phyloP scores from a whole-genome alignment of 2,888 invertebrate genomes.

The Heterodera filipjevi region DNA sequence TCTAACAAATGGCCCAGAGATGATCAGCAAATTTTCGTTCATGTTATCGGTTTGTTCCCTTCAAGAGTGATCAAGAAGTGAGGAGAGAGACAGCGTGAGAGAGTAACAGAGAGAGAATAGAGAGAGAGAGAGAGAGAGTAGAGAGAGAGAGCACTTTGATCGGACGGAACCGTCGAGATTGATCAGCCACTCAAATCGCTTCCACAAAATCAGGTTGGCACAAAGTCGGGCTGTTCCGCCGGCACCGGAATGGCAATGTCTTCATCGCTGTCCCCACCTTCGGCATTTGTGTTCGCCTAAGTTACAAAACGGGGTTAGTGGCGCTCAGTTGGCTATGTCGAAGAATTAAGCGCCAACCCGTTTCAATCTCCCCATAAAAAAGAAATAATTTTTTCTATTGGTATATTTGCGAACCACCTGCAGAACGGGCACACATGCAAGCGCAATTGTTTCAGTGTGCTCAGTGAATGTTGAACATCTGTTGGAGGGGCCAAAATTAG shows the following conservation, averaged over 20 bases:
- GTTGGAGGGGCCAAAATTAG: not conserved
- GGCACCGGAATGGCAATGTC: slow-evolving; percentile 58
- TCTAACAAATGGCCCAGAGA: too few species aligned
- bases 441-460: slow-evolving; percentile 58
- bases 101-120: too few species aligned
- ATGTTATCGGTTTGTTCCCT: too few species aligned
- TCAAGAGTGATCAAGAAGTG: too few species aligned
- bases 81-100: too few species aligned
- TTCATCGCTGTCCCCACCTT: slow-evolving; percentile 51
- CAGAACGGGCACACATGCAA: slow-evolving; percentile 63
- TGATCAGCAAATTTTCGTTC: too few species aligned
- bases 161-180: too few species aligned
- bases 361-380: slow-evolving; percentile 16
- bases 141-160: too few species aligned
- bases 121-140: too few species aligned
- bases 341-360: not conserved
- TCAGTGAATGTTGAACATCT: slow-evolving; percentile 56
- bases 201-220: slow-evolving; percentile 28
- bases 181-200: too few species aligned
- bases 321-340: not conserved
- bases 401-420: slow-evolving; percentile 48
- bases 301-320: not conserved
- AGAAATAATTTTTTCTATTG: not conserved
- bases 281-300: slow-evolving; percentile 62
- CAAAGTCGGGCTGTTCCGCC: slow-evolving; percentile 53